phyloP scores from a whole-genome alignment of 2,888 invertebrate species.

The Agriopis leucophaearia region DNA sequence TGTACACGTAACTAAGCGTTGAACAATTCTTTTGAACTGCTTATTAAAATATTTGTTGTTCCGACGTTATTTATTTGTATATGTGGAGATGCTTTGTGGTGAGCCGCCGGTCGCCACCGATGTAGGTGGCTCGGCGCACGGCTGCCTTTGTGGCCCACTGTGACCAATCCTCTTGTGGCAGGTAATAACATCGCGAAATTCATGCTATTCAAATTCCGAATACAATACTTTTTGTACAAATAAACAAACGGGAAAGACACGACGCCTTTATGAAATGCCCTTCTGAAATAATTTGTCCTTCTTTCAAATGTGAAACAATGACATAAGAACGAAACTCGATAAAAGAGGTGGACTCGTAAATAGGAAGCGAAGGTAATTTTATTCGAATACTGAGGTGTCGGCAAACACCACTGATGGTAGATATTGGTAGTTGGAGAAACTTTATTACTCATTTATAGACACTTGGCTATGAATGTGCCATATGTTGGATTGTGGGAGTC shows the following conservation, averaged over 20 bases:
- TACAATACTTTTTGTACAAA: slow-evolving; percentile 50
- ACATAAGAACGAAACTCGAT: slow-evolving; percentile 8
- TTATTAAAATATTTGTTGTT: slow-evolving; percentile 87
- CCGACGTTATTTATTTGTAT: slow-evolving; percentile 84
- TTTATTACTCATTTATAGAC: slow-evolving; percentile 49
- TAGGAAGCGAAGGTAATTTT: slow-evolving; percentile 13
- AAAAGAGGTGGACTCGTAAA: slow-evolving; percentile 16
- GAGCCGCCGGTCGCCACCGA: slow-evolving; percentile 68
- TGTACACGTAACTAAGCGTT: slow-evolving; percentile 72
- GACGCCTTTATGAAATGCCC: slow-evolving; percentile 35
- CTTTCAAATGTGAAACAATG: slow-evolving; percentile 11
- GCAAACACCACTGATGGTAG: slow-evolving; percentile 27
- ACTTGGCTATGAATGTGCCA: slow-evolving; percentile 48
- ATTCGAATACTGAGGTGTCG: slow-evolving; percentile 27
- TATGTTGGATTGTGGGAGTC: slow-evolving; percentile 53
- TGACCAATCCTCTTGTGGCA: slow-evolving; percentile 75
- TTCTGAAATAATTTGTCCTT: slow-evolving; percentile 24
- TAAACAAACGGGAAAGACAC: slow-evolving; percentile 39
- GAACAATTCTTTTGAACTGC: slow-evolving; percentile 81
- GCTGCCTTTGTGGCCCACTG: slow-evolving; percentile 72
- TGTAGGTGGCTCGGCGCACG: slow-evolving; percentile 68
- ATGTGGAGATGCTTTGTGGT: slow-evolving; percentile 75
- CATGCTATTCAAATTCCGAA: slow-evolving; percentile 54
- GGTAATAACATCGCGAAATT: slow-evolving; percentile 77
- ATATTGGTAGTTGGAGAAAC: slow-evolving; percentile 33